These are phyloP conservation scores for Galerucella pusilla DNA, from an alignment of 2,888 invertebrate genomes.

Conservation along the genomic window DNA sequence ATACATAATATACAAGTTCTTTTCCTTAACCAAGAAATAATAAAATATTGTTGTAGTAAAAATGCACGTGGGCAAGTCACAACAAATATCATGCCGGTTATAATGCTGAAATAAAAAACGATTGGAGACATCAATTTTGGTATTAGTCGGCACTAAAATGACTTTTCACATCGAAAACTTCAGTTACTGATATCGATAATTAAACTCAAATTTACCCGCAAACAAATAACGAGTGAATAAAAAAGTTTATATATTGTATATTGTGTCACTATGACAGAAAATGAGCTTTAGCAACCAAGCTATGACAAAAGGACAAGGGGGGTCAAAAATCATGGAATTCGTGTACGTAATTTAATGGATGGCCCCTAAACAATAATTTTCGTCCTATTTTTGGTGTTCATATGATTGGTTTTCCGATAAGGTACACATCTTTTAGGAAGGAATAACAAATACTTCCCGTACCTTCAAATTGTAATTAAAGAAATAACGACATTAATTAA, in stretches of 20 bases:
- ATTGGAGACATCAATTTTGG: conserved; percentile 35
- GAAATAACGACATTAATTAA: not conserved
- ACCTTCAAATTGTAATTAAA: too few species aligned
- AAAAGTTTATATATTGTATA: too few species aligned
- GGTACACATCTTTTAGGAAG: too few species aligned
- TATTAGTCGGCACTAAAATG: conserved; percentile 31
- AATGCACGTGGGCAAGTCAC: conserved; percentile 59
- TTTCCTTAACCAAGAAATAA: conserved; percentile 25
- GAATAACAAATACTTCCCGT: too few species aligned
- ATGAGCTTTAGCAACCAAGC: too few species aligned
- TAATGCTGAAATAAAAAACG: conserved; percentile 42
- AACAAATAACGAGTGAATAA: not conserved
- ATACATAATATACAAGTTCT: conserved; percentile 10
- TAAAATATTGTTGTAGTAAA: conserved; percentile 21
- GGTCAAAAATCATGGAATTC: too few species aligned
- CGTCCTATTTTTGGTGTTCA: too few species aligned
- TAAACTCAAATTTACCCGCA: not conserved
- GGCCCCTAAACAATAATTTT: too few species aligned
- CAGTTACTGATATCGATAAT: conserved; percentile 5
- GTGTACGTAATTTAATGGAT: too few species aligned
- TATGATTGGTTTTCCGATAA: too few species aligned
- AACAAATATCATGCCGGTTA: conserved; percentile 50
- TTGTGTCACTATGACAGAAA: too few species aligned
- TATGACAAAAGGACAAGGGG: too few species aligned
- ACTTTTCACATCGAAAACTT: conserved; percentile 3